Conservation (phyloP, 2,888 invertebrate genomes). For the Drosophila imparisetae region DNA sequence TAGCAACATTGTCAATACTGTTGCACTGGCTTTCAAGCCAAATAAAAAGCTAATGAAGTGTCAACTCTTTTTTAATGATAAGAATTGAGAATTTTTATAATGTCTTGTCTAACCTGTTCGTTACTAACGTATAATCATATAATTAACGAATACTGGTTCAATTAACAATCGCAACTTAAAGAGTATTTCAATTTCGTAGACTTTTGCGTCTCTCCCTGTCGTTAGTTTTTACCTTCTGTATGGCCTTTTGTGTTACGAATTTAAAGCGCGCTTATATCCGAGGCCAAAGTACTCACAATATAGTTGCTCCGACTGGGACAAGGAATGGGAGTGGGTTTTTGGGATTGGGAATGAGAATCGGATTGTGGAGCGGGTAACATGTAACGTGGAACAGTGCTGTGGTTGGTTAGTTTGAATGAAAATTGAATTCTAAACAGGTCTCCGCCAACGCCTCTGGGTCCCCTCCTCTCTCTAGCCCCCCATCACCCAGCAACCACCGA, state of each 20-base stretch:
- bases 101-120: neutral
- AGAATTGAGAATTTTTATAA: neutral
- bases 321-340: constrained; percentile 37
- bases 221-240: constrained; percentile 14
- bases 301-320: constrained; percentile 40
- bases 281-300: constrained; percentile 63
- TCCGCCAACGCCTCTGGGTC: constrained; percentile 65
- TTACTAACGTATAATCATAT: neutral
- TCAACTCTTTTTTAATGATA: neutral
- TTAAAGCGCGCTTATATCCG: constrained; percentile 60
- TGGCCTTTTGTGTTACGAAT: constrained; percentile 66
- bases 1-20: neutral
- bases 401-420: constrained; percentile 76
- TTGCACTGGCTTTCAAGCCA: neutral
- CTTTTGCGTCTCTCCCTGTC: neutral
- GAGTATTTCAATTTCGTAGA: constrained; percentile 17
- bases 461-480: neutral
- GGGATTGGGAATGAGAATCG: constrained; percentile 28
- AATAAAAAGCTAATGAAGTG: neutral
- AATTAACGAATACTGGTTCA: neutral
- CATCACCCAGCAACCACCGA: neutral
- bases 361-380: constrained; percentile 36
- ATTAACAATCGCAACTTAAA: neutral
- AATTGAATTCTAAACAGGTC: constrained; percentile 81
- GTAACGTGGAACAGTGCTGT: constrained; percentile 46